Evolutionary conservation across 2,888 invertebrate genomes (phyloP).

Genomic region (Hyles lineata): DNA sequence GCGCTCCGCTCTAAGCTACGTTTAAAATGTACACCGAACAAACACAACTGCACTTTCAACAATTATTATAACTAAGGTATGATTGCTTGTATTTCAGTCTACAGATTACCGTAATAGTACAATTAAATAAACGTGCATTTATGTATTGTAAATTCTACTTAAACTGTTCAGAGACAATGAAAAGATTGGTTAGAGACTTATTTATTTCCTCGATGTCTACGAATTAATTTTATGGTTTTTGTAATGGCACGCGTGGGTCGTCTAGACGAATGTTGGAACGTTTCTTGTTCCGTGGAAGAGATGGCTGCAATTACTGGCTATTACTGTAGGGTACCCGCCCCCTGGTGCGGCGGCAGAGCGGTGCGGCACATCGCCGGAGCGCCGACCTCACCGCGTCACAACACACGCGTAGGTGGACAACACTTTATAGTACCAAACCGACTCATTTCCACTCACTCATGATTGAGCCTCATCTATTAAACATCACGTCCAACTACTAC

Average conservation of each 20-base stretch:
- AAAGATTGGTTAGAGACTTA: conserved; percentile 35
- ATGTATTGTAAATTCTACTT: not conserved
- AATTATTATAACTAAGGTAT: conserved; percentile 4
- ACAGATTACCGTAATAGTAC: not conserved
- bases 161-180: conserved; percentile 1
- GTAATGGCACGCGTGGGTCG: conserved; percentile 49
- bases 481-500: not conserved
- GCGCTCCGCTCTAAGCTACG: conserved; percentile 37
- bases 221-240: conserved; percentile 36
- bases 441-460: conserved; percentile 4
- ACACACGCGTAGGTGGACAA: conserved; percentile 45
- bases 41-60: not conserved
- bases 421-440: conserved; percentile 28
- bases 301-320: conserved; percentile 65
- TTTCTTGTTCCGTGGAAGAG: conserved; percentile 46
- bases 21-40: conserved; percentile 30
- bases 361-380: conserved; percentile 47
- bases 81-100: not conserved
- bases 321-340: conserved; percentile 60
- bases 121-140: conserved; percentile 10
- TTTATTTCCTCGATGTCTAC: conserved; percentile 34
- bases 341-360: conserved; percentile 47
- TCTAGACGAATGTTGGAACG: conserved; percentile 44
- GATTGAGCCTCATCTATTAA: conserved; percentile 15
- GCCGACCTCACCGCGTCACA: conserved; percentile 48